These are phyloP conservation scores for Coryphaenoides rupestris DNA, from an alignment of 2,113 vertebrate species.

Conservation along the genomic window DNA sequence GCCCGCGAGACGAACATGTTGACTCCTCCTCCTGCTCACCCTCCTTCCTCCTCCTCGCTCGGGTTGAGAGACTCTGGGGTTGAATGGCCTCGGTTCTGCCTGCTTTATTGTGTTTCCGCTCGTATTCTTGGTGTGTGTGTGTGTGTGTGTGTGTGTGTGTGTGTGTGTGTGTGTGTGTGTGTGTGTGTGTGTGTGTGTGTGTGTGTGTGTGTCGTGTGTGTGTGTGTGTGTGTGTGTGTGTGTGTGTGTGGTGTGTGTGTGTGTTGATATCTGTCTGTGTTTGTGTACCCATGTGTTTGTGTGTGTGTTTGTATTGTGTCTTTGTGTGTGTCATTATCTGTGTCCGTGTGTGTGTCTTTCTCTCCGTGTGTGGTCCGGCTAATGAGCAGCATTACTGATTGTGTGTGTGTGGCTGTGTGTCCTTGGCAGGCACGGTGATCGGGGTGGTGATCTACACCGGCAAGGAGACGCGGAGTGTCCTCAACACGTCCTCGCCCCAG, in stretches of 20 bases:
- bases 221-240: not conserved
- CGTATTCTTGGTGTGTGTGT: conserved; percentile 49
- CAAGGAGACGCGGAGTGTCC: conserved; percentile 94
- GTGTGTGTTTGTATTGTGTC: not conserved
- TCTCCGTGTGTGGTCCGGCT: conserved; percentile 29
- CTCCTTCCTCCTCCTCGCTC: conserved; percentile 8
- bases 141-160: conserved; percentile 1
- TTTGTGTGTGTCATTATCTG: conserved; percentile 14
- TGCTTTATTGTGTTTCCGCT: conserved; percentile 55
- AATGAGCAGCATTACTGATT: conserved; percentile 57
- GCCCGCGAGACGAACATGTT: conserved; percentile 55
- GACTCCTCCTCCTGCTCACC: too few species aligned
- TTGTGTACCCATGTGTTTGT: conserved; percentile 38
- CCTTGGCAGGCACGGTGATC: conserved; percentile 90
- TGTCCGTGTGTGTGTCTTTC: conserved; percentile 3
- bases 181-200: conserved; percentile 10
- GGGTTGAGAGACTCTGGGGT: conserved; percentile 35
- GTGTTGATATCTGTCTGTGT: conserved; percentile 46
- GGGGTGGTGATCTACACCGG: conserved; percentile 98
- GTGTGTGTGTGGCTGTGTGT: conserved; percentile 51
- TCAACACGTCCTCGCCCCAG: conserved; percentile 95
- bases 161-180: conserved; percentile 6
- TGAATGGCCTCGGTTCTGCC: conserved; percentile 42
- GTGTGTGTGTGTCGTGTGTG: not conserved
- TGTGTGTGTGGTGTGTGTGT: not conserved